A percentile compares a stretch with the other conserved stretches of the same genome.
These are phyloP conservation scores for Gorsachius goisagi DNA, from an alignment of 2,113 vertebrate species.

Conservation along the genomic window DNA sequence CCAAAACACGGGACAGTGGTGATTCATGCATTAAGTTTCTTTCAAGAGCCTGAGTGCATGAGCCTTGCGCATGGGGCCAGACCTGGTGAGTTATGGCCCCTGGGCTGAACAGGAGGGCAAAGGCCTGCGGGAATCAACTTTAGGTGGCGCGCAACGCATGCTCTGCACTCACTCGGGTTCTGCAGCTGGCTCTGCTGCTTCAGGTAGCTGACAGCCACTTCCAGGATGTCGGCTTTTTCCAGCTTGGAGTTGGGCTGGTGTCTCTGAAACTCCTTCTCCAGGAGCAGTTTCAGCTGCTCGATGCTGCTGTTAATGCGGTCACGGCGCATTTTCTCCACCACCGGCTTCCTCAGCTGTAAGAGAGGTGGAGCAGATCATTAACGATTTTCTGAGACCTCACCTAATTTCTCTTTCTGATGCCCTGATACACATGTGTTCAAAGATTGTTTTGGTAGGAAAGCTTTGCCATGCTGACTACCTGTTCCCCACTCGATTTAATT, in stretches of 20 bases:
- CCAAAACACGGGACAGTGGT: neutral
- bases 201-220: conserved; percentile 82
- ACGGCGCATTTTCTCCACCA: conserved; percentile 88
- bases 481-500: neutral
- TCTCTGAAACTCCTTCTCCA: conserved; percentile 69
- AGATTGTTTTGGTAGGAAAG: neutral
- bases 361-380: neutral
- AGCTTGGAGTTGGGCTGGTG: conserved; percentile 70
- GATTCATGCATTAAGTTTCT: neutral
- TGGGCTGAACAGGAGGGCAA: neutral
- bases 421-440: neutral
- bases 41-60: neutral
- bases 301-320: conserved; percentile 89
- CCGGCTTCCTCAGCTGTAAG: conserved; percentile 82
- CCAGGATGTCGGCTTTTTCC: conserved; percentile 84
- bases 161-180: conserved; percentile 30
- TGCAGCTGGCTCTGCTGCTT: conserved; percentile 71
- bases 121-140: neutral
- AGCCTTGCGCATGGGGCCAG: neutral
- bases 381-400: neutral
- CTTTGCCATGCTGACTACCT: neutral
- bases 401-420: neutral
- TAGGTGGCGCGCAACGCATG: fast-evolving
- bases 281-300: conserved; percentile 78
- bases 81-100: neutral